phyloP scores from a whole-genome alignment of 2,888 invertebrate species.

The Proisotoma minuta region DNA sequence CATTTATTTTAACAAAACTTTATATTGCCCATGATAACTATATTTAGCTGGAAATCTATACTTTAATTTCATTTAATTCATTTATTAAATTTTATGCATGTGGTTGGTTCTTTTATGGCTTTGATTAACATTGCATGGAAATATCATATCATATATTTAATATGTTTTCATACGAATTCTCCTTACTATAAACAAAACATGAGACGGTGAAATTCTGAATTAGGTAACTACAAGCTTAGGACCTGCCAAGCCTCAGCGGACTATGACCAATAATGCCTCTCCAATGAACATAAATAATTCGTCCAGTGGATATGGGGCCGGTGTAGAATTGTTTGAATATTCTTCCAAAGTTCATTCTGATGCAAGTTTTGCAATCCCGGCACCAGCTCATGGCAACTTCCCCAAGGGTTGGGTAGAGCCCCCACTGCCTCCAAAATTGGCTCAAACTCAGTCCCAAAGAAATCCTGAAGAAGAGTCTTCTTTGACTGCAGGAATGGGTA shows the following conservation, averaged over 20 bases:
- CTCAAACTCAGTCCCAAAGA: neutral
- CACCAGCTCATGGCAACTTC: neutral
- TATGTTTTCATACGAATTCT: no score
- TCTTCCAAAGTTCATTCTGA: slow-evolving; percentile 9
- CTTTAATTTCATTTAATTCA: no score
- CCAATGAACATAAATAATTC: slow-evolving; percentile 41
- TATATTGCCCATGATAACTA: no score
- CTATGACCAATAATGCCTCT: slow-evolving; percentile 49
- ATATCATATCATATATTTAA: no score
- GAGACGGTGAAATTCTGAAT: no score
- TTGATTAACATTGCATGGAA: no score
- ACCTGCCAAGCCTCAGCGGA: slow-evolving; percentile 70
- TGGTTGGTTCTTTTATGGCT: no score
- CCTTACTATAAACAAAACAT: no score
- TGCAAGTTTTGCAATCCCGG: slow-evolving; percentile 1
- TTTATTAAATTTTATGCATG: no score
- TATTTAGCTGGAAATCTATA: no score
- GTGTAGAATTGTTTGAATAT: neutral
- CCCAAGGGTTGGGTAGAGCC: neutral
- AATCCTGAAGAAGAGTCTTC: neutral
- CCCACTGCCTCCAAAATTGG: neutral
- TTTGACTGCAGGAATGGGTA: neutral
- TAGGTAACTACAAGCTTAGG: slow-evolving; percentile 57
- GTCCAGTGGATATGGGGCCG: slow-evolving; percentile 24
- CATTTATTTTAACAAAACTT: no score